A percentile compares a stretch with the other conserved stretches of the same genome.
These are phyloP conservation scores for Asobara japonica DNA, from an alignment of 1,140 invertebrate species.

Conservation along the genomic window DNA sequence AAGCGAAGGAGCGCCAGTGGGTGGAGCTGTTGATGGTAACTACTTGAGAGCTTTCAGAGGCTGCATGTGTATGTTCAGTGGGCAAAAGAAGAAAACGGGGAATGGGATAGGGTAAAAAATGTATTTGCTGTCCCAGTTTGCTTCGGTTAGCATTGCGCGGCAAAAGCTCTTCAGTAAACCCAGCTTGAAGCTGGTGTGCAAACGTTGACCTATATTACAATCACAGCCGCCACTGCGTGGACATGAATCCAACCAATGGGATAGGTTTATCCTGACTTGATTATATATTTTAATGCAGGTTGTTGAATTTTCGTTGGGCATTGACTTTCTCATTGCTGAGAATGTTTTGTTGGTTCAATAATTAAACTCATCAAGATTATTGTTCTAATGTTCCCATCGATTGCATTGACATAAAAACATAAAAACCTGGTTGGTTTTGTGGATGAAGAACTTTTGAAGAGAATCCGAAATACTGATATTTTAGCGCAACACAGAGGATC, in stretches of 20 bases:
- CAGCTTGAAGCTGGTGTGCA: conserved; percentile 64
- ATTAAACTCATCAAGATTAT: too few relatives aligned
- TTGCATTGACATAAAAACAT: too few relatives aligned
- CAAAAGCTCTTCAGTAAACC: conserved; percentile 64
- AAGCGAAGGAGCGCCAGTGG: not conserved
- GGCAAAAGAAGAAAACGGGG: conserved; percentile 7
- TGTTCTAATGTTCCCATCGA: too few relatives aligned
- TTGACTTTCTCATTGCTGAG: too few relatives aligned
- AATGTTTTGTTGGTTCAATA: too few relatives aligned
- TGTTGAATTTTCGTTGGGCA: not conserved
- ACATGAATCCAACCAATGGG: not conserved
- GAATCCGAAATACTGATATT: too few relatives aligned
- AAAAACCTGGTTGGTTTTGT: too few relatives aligned
- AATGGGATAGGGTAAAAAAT: conserved; percentile 51
- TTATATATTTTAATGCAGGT: not conserved
- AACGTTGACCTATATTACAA: conserved; percentile 67
- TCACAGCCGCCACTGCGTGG: conserved; percentile 37
- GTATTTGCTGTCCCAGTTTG: conserved; percentile 64
- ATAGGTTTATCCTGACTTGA: not conserved
- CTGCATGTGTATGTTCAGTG: conserved; percentile 21
- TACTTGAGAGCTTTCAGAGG: not conserved
- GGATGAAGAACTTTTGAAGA: too few relatives aligned
- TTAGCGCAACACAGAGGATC: too few relatives aligned
- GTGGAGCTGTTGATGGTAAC: not conserved
- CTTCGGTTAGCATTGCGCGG: conserved; percentile 54